Conservation (phyloP, 2,113 vertebrate genomes). For the Artemisiospiza belli region DNA sequence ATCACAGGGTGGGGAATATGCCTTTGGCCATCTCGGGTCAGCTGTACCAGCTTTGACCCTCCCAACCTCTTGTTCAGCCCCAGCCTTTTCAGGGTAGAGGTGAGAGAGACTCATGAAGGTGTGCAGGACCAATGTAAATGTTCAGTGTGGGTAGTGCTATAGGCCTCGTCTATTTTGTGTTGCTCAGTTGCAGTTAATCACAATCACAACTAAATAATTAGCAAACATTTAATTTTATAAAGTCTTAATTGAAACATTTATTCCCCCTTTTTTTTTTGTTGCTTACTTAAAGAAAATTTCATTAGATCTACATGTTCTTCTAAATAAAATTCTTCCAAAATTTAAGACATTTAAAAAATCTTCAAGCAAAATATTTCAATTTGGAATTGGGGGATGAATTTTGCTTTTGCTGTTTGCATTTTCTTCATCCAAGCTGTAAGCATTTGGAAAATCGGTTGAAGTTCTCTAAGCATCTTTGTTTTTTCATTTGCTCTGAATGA, state of each 20-base stretch:
- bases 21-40: neutral
- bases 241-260: neutral
- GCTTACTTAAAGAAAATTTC: neutral
- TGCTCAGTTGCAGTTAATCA: neutral
- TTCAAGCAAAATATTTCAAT: neutral
- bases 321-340: neutral
- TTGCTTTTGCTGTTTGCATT: neutral
- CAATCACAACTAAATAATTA: neutral
- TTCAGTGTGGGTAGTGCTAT: neutral
- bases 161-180: neutral
- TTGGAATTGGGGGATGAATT: fast-evolving
- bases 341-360: neutral
- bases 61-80: fast-evolving
- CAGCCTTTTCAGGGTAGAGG: fast-evolving
- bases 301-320: fast-evolving
- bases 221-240: neutral
- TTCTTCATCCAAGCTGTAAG: neutral
- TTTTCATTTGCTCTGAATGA: neutral
- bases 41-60: neutral
- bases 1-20: neutral
- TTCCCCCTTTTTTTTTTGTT: neutral
- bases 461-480: neutral
- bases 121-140: neutral
- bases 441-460: neutral
- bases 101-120: neutral